Base-by-base conservation (phyloP, 1,140 invertebrate species). In the Scaptomyza montana region DNA sequence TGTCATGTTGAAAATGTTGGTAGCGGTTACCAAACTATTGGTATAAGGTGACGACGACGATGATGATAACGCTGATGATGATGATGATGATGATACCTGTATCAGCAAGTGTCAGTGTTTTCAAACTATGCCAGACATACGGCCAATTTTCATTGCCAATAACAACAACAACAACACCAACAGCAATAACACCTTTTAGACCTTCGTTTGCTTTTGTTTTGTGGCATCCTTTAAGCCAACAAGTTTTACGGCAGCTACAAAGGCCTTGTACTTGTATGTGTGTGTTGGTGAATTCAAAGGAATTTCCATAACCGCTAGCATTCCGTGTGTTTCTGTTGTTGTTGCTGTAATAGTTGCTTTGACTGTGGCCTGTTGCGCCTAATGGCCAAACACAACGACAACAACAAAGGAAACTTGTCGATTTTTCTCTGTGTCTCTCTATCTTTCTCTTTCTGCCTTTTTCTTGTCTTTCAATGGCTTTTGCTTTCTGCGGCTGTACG, bases 281-380 rank as follows among this genome's bases (percentile, higher is more conserved):
- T 47, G 50, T 33, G 28, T 47, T 13, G 36, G 59, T 68, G 30
- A 66, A 68, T 77, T 82, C 84, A 82, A 89, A 89, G 84, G 84
- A 89, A 89, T 89, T 89, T 89, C 80, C 77, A 89, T 89, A 89
- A 89, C 84, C 84, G 84, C 84, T 89, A 89, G 85, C 84, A 89
- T 89, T 89, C 78, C 82, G 68, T 69, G 56, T 46, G 67, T n/a
- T 55, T 9, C 16, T 70, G 10, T 45, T 50, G 49, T 19, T 57
- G 46, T 49, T 50, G 56, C 21, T 25, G 21, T 25, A 25, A 25
- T 25, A 25, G 21, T 59, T 68, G 30, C 74, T 64, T 64, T 19
- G 61, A 64, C 50, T 61, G 70, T 21, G 53, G 54, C 63, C 55
- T 71, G 46, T 51, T 75, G 57, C 47, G 66, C 65, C 82, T 86